Conservation (phyloP, 1,140 invertebrate genomes). For the Liolophura sinensis region DNA sequence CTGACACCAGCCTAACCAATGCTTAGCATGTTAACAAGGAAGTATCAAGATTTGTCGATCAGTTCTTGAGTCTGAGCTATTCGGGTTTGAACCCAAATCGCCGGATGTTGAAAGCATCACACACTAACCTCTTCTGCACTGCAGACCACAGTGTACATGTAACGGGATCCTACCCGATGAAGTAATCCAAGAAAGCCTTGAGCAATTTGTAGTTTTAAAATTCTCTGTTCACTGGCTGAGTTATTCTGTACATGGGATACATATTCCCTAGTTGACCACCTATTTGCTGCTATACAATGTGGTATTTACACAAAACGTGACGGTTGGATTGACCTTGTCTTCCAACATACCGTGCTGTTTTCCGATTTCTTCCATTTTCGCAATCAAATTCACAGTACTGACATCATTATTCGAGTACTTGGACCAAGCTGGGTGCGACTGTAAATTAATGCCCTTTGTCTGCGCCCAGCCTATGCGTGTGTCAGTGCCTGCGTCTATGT, state of each 20-base stretch:
- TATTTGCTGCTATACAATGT: not conserved
- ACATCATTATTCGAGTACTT: constrained; percentile 1
- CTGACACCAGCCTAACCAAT: not conserved
- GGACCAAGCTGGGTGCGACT: not conserved
- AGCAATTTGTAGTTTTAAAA: too few relatives aligned
- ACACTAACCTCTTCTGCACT: too few relatives aligned
- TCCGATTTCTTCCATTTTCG: not conserved
- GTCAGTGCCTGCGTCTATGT: not conserved
- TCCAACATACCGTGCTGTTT: constrained; percentile 1
- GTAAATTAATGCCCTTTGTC: too few relatives aligned
- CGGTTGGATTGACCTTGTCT: not conserved
- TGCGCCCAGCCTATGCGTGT: not conserved
- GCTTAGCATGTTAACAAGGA: not conserved
- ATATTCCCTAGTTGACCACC: not conserved
- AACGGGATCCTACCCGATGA: too few relatives aligned
- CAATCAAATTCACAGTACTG: constrained; percentile 2
- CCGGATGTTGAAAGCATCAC: too few relatives aligned
- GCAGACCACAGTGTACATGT: too few relatives aligned
- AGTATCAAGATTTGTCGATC: not conserved
- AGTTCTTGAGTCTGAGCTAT: too few relatives aligned
- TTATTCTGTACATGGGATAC: too few relatives aligned
- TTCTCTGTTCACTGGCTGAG: too few relatives aligned
- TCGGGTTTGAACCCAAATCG: too few relatives aligned
- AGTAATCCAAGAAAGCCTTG: too few relatives aligned
- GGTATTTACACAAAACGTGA: not conserved